Conservation (phyloP, 2,797 vertebrate species). For the Aeoliscus strigatus region DNA sequence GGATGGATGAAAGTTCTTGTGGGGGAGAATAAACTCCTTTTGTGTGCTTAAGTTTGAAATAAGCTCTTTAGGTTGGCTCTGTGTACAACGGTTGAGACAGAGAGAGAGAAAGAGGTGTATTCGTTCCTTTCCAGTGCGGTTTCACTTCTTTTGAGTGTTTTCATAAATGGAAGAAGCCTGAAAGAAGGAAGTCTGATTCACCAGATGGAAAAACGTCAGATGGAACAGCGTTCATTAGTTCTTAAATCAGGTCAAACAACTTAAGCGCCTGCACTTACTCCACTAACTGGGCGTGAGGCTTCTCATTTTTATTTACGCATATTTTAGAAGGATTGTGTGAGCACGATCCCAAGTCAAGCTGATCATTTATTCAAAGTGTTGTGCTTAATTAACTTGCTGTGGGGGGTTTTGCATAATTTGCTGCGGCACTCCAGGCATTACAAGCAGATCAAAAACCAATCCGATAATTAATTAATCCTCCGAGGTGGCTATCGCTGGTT, state of each 20-base stretch:
- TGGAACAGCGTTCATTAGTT: not conserved
- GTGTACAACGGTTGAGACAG: too few relatives aligned
- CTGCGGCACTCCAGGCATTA: slow-evolving; percentile 30
- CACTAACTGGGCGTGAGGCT: not conserved
- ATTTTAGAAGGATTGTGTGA: slow-evolving; percentile 28
- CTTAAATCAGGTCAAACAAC: not conserved
- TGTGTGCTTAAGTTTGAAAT: too few relatives aligned
- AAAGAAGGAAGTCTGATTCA: slow-evolving; percentile 39
- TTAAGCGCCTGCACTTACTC: slow-evolving; percentile 2
- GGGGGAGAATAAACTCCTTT: too few relatives aligned
- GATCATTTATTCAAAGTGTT: slow-evolving; percentile 46
- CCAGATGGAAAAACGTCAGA: not conserved
- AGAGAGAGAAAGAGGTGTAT: too few relatives aligned
- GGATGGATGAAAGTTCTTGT: too few relatives aligned
- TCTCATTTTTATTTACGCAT: slow-evolving; percentile 44
- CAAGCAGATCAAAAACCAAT: slow-evolving; percentile 52
- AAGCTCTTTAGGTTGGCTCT: too few relatives aligned
- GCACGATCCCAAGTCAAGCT: slow-evolving; percentile 33
- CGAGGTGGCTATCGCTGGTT: slow-evolving; percentile 31
- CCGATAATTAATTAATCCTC: slow-evolving; percentile 49
- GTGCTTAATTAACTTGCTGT: slow-evolving; percentile 50
- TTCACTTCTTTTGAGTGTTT: slow-evolving; percentile 37
- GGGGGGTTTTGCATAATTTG: slow-evolving; percentile 43
- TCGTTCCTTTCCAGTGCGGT: slow-evolving; percentile 14
- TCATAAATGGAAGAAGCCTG: slow-evolving; percentile 25